Conservation (phyloP, 2,888 invertebrate species). For the Vanessa cardui region DNA sequence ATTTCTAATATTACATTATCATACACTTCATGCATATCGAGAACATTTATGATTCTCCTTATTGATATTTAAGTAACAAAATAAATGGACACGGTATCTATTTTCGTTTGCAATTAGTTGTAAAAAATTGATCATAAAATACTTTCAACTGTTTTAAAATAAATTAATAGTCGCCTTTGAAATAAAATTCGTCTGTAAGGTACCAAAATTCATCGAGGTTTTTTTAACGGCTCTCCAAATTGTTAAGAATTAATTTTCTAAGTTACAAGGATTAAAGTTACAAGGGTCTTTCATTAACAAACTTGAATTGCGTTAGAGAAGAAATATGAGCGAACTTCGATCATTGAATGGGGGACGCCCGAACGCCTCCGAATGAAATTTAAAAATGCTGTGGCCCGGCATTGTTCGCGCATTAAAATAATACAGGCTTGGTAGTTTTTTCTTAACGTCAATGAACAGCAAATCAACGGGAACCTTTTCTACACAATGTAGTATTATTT, state of each 20-base stretch:
- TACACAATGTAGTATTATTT: no score
- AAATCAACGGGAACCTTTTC: neutral
- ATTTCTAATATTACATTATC: no score
- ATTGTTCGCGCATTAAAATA: slow-evolving; percentile 37
- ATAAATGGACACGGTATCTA: neutral
- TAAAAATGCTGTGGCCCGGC: slow-evolving; percentile 47
- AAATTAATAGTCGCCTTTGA: slow-evolving; percentile 11
- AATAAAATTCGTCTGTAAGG: slow-evolving; percentile 13
- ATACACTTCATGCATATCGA: no score
- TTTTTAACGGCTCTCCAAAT: slow-evolving; percentile 48
- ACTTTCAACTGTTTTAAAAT: neutral
- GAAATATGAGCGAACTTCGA: slow-evolving; percentile 73
- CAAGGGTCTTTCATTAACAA: slow-evolving; percentile 70
- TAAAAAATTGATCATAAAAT: neutral
- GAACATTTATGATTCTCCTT: no score
- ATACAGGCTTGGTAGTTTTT: slow-evolving; percentile 1
- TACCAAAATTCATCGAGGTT: slow-evolving; percentile 30
- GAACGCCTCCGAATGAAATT: slow-evolving; percentile 55
- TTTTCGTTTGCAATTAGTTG: no score
- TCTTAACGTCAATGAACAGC: slow-evolving; percentile 20
- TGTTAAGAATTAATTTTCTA: slow-evolving; percentile 63
- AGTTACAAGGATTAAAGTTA: slow-evolving; percentile 66
- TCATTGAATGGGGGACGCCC: slow-evolving; percentile 60
- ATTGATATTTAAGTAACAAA: no score
- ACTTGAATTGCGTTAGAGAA: slow-evolving; percentile 67